phyloP scores from a whole-genome alignment of 2,888 invertebrate species.

The Tuta absoluta region DNA sequence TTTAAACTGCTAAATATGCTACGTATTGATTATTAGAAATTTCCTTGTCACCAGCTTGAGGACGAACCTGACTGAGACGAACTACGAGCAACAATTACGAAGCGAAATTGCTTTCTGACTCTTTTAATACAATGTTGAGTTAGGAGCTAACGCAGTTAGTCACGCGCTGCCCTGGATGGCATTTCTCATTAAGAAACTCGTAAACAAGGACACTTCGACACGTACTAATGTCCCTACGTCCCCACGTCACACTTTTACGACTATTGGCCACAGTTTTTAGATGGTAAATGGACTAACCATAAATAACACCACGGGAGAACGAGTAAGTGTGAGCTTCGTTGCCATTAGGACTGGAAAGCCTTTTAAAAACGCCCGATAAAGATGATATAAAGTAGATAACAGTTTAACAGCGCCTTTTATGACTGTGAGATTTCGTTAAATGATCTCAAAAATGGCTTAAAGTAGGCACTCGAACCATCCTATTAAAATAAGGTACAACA shows the following conservation, averaged over 20 bases:
- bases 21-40: background rate
- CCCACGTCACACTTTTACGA: slow-evolving; percentile 67
- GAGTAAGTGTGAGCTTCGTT: slow-evolving; percentile 48
- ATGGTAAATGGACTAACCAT: slow-evolving; percentile 52
- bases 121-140: slow-evolving; percentile 41
- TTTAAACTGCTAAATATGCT: background rate
- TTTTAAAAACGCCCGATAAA: slow-evolving; percentile 28
- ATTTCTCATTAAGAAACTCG: slow-evolving; percentile 71
- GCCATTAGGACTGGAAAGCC: slow-evolving; percentile 43
- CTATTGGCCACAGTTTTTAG: slow-evolving; percentile 60
- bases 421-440: slow-evolving; percentile 21
- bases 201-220: slow-evolving; percentile 72
- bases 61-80: slow-evolving; percentile 7
- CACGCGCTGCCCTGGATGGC: slow-evolving; percentile 61
- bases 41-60: background rate
- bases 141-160: slow-evolving; percentile 56
- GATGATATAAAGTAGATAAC: slow-evolving; percentile 24
- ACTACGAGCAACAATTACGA: slow-evolving; percentile 33
- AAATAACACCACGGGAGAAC: slow-evolving; percentile 48
- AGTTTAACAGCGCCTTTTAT: slow-evolving; percentile 18
- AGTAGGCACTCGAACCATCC: slow-evolving; percentile 2
- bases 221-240: slow-evolving; percentile 69
- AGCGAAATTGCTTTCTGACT: slow-evolving; percentile 46
- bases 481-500: slow-evolving; percentile 8
- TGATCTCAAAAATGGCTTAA: background rate